Conservation (phyloP, 2,113 vertebrate genomes). For the Tachuris rubrigastra region DNA sequence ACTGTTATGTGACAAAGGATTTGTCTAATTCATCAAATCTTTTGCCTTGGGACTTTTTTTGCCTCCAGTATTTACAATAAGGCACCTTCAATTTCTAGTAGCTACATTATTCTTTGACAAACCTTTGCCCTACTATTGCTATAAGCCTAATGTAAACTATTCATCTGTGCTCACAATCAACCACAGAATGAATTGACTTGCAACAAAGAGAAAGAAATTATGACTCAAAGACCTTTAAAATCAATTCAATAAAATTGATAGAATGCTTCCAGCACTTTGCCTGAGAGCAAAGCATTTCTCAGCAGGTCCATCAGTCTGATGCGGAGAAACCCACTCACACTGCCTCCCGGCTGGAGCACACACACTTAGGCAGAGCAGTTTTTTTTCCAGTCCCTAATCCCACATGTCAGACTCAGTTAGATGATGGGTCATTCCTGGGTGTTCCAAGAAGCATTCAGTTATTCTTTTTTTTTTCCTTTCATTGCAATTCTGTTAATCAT, state of each 20-base stretch:
- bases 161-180: conserved; percentile 48
- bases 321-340: rapidly evolving
- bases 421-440: not conserved
- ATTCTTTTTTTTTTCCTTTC: not conserved
- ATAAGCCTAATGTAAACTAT: conserved; percentile 34
- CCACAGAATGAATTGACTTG: conserved; percentile 2
- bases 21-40: conserved; percentile 25
- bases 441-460: not conserved
- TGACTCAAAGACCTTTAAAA: conserved; percentile 12
- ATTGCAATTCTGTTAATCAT: not conserved
- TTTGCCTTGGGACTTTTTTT: not conserved
- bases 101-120: conserved; percentile 39
- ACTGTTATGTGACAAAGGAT: conserved; percentile 15
- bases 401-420: conserved; percentile 21
- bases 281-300: conserved; percentile 25
- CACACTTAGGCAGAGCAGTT: not conserved
- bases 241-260: conserved; percentile 22
- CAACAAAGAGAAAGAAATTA: conserved; percentile 28
- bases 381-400: not conserved
- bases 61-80: conserved; percentile 33
- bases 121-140: conserved; percentile 9
- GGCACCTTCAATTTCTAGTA: conserved; percentile 30
- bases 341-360: not conserved
- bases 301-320: not conserved
- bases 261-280: conserved; percentile 27